Conservation (phyloP, 2,888 invertebrate genomes). For the Drosophila planitibia region DNA sequence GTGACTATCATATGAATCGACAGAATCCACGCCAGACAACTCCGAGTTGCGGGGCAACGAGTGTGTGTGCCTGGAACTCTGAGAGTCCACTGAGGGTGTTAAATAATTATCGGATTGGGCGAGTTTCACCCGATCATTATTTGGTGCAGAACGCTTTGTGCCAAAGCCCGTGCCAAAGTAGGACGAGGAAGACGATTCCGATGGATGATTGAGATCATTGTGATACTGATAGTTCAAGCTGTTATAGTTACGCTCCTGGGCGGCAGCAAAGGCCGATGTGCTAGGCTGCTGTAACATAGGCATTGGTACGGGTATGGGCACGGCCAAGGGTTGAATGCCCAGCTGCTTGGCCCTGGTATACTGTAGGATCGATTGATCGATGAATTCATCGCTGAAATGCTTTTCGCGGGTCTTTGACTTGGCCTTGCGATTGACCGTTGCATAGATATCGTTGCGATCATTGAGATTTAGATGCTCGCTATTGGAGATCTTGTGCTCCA, state of each 20-base stretch:
- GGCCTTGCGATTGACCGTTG: conserved; percentile 85
- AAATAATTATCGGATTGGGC: conserved; percentile 83
- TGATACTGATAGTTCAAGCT: conserved; percentile 81
- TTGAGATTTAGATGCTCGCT: conserved; percentile 83
- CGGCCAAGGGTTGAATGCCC: conserved; percentile 54
- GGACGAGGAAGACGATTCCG: conserved; percentile 84
- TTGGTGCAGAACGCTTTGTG: conserved; percentile 75
- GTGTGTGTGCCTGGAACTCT: conserved; percentile 83
- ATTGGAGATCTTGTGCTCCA: conserved; percentile 83
- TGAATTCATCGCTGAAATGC: conserved; percentile 85
- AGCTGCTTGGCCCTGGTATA: conserved; percentile 83
- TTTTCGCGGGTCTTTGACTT: conserved; percentile 84
- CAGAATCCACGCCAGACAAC: conserved; percentile 84
- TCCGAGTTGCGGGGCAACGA: conserved; percentile 85
- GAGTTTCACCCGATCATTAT: conserved; percentile 75
- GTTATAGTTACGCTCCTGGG: conserved; percentile 68
- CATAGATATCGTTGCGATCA: conserved; percentile 85
- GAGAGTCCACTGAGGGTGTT: conserved; percentile 83
- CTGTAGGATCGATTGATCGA: conserved; percentile 84
- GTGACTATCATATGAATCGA: conserved; percentile 85
- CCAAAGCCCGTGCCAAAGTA: conserved; percentile 83
- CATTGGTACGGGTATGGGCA: conserved; percentile 30
- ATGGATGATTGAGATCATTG: conserved; percentile 84
- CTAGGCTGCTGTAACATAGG: conserved; percentile 59
- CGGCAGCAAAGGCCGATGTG: conserved; percentile 72